Base-by-base conservation (phyloP, 2,888 invertebrate species). In the Tortrix viridana region DNA sequence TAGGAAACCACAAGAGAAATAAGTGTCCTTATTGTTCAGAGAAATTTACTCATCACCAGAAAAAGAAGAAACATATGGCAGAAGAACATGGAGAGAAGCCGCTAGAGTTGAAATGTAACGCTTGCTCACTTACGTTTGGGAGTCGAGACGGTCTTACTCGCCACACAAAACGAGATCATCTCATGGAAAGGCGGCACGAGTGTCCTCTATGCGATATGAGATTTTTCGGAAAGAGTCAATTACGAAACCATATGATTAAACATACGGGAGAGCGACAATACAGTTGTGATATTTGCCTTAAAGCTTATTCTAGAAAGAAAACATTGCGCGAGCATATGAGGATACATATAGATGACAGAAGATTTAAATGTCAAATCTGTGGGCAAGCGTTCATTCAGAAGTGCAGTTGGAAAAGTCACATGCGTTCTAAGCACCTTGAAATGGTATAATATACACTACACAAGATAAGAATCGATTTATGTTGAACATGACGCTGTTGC, bases 171-270 rank as follows among this genome's bases (percentile, higher is more conserved):
- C 60, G 67, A 32, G 67, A 70, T 12, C 75, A 75, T 44, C 55
- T 77, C 16, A 65, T 75, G 71, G 66, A 75, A 74, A 68, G 69
- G 55, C 62, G 70, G 1, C 68, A 72, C 5, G 64, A 65, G 19
- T 79, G 79, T 48, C 60, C 67, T 0, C 54, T 63, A 5, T 75
- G 75, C 47, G 74, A 70, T 5, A 68, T 62, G 64, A 60, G 20
- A 1, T 76, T 74, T 44, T 82, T 77, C 59, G 73, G 74, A 1
- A 76, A 79, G 50, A 74, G 73, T 9, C 82, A 83, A 46, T 71
- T 91, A 19, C 83, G 79, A 50, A 75, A 77, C 12, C 91, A 90
- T 65, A 80, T 85, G 79, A 76, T 82, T 12, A 86, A 82, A 22
- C 90, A 90, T 67, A 79, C 82, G 0, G 84, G 80, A 0, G 70